Conservation (phyloP, 1,140 invertebrate species). For the Temnothorax longispinosus region DNA sequence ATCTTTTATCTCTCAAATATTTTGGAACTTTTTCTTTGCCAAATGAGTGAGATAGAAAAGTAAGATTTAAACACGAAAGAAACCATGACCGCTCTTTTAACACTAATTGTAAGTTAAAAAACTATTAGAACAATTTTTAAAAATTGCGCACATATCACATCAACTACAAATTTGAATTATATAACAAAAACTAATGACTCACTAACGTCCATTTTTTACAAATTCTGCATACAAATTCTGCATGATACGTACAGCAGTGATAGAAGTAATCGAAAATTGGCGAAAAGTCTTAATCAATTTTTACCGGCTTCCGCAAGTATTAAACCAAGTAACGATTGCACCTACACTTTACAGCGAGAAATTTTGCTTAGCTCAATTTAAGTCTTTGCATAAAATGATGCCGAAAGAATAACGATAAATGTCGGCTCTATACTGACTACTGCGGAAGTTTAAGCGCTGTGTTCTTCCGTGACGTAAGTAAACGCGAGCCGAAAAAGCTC, state of each 20-base stretch:
- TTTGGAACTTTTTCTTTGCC: background rate
- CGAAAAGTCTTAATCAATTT: background rate
- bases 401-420: background rate
- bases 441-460: background rate
- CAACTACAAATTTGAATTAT: background rate
- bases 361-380: background rate
- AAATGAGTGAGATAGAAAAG: background rate
- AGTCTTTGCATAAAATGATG: no score
- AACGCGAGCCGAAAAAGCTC: slow-evolving; percentile 4
- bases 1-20: background rate
- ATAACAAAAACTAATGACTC: background rate
- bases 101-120: background rate
- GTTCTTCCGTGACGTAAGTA: background rate
- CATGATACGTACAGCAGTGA: background rate
- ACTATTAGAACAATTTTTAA: background rate
- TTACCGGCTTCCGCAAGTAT: background rate
- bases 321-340: background rate
- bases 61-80: background rate
- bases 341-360: background rate
- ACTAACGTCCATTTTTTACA: background rate
- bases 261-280: background rate
- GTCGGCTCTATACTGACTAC: no score
- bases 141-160: background rate
- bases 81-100: no score
- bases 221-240: background rate